Evolutionary conservation across 2,888 invertebrate species (phyloP).

Genomic region (Diaphora mendica): DNA sequence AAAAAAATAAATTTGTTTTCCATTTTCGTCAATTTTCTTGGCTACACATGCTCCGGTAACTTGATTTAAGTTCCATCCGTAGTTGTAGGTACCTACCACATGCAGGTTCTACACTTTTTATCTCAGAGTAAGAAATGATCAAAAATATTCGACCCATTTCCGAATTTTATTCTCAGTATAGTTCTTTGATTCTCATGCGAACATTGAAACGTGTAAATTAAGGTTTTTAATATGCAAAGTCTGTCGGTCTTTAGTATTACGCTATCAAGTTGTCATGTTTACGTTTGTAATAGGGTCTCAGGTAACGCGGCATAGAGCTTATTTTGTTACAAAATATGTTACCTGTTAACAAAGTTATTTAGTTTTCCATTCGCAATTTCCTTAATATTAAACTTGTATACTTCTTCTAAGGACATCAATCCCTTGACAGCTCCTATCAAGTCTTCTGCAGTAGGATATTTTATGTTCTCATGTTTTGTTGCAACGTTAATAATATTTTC

Average conservation of each 20-base stretch:
- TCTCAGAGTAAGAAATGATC: not conserved
- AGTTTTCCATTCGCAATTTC: slow-evolving; percentile 13
- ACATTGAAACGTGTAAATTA: not conserved
- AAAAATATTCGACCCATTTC: not conserved
- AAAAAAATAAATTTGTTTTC: no score
- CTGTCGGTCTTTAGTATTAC: not conserved
- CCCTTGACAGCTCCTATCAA: slow-evolving; percentile 12
- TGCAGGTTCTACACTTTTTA: not conserved
- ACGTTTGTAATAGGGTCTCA: not conserved
- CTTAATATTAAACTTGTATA: slow-evolving; percentile 10
- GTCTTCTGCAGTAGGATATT: slow-evolving; percentile 7
- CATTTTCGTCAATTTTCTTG: no score
- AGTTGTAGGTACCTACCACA: no score
- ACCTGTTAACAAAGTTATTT: slow-evolving; percentile 2
- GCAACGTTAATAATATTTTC: slow-evolving; percentile 1
- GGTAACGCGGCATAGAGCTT: not conserved
- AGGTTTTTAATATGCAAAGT: not conserved
- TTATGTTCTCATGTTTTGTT: not conserved
- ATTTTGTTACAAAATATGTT: not conserved
- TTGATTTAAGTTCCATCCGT: no score
- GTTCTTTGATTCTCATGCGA: not conserved
- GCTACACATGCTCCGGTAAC: not conserved
- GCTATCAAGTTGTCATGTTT: not conserved
- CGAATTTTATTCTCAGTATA: not conserved
- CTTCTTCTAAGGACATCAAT: slow-evolving; percentile 8